Conservation (phyloP, 2,113 vertebrate species). For the Pituophis catenifer region DNA sequence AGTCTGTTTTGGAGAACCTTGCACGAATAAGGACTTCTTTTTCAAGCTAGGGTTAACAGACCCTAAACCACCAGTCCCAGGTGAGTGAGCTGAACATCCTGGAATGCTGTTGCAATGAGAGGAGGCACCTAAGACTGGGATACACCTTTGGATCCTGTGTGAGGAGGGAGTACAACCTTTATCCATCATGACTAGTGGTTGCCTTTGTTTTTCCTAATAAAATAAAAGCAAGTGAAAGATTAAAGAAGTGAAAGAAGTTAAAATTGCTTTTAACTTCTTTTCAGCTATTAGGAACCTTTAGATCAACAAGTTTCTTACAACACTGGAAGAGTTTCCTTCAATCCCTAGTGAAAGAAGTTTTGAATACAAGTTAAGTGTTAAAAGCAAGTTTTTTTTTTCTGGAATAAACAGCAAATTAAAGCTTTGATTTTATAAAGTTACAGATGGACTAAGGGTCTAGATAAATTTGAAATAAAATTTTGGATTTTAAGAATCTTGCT, state of each 20-base stretch:
- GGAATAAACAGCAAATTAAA: background rate
- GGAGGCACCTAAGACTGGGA: background rate
- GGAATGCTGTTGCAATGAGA: constrained; percentile 34
- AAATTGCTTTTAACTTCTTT: background rate
- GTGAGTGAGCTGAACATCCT: background rate
- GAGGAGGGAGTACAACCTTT: constrained; percentile 15
- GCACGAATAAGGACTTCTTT: constrained; percentile 45
- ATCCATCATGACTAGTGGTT: constrained; percentile 16
- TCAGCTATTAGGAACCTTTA: background rate
- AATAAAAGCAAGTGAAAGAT: background rate
- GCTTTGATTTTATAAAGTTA: background rate
- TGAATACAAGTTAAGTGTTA: background rate
- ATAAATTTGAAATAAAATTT: background rate
- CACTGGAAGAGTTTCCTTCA: background rate
- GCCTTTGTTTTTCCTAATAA: background rate
- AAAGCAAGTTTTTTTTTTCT: background rate
- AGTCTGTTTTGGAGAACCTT: constrained; percentile 14
- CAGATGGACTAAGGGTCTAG: background rate
- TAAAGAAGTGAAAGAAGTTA: background rate
- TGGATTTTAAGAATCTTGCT: background rate
- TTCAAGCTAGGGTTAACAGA: constrained; percentile 41
- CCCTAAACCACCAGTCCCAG: background rate
- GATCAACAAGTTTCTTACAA: background rate
- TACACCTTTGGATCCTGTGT: constrained; percentile 30
- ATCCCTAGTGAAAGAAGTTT: background rate